A percentile compares a stretch with the other conserved stretches of the same genome.
Evolutionary conservation across 2,113 vertebrate species (phyloP).

Genomic region (Ageneiosus marmoratus): DNA sequence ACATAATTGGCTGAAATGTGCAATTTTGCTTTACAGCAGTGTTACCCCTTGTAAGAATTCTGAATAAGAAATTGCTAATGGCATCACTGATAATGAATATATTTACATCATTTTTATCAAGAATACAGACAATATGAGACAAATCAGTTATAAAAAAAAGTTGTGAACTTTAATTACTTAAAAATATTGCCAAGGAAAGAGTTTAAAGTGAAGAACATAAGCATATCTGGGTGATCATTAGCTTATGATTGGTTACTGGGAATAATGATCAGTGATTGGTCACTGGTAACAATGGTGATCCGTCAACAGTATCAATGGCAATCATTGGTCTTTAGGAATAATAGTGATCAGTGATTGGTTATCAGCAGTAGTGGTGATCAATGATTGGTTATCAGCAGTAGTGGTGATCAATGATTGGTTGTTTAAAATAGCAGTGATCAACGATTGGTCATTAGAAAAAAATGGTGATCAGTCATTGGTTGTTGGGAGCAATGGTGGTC

Average conservation of each 20-base stretch:
- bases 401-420: background rate
- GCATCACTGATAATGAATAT: background rate
- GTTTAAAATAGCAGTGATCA: background rate
- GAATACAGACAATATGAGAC: background rate
- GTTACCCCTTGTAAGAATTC: background rate
- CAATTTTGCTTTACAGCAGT: background rate
- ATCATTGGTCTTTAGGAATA: background rate
- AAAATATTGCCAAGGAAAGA: background rate
- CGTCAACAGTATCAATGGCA: background rate
- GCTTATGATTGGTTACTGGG: background rate
- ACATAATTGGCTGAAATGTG: background rate
- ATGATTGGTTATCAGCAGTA: no score
- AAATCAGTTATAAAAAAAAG: background rate
- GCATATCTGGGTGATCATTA: background rate
- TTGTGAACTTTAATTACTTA: no score
- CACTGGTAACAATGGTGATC: background rate
- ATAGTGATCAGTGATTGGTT: background rate
- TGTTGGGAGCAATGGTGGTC: no score
- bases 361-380: background rate
- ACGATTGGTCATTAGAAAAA: background rate
- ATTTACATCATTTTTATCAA: background rate
- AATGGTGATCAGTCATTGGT: no score
- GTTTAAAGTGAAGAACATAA: background rate
- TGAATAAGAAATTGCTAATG: background rate
- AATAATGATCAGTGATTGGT: background rate